phyloP scores from a whole-genome alignment of 2,797 vertebrate species.

The Thalassophryne amazonica region DNA sequence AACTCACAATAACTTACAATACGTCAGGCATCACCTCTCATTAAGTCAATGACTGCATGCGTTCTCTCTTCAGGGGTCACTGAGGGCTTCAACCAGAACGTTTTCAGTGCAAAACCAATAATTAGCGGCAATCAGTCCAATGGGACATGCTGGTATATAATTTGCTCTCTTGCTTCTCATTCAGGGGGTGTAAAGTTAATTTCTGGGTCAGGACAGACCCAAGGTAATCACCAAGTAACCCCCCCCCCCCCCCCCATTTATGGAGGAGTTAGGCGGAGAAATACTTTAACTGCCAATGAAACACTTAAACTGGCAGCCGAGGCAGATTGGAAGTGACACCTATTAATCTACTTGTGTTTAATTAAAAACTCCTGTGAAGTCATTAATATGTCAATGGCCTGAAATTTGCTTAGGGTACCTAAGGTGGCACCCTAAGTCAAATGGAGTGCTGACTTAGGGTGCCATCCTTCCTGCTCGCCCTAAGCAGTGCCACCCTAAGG shows the following conservation, averaged over 20 bases:
- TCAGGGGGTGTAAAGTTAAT: not conserved
- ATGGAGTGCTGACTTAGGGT: no score
- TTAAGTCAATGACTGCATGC: not conserved
- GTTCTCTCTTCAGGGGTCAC: not conserved
- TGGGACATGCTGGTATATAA: not conserved
- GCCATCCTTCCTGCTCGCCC: no score
- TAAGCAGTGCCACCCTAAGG: no score
- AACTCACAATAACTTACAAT: not conserved
- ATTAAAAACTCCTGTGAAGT: not conserved
- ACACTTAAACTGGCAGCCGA: conserved; percentile 11
- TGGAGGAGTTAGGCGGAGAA: conserved; percentile 6
- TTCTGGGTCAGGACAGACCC: conserved; percentile 14
- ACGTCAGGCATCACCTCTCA: not conserved
- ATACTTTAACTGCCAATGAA: conserved; percentile 27
- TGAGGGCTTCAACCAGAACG: conserved; percentile 5
- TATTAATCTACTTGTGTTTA: not conserved
- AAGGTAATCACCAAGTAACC: conserved; percentile 34
- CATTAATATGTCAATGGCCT: no score
- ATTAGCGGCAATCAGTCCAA: conserved; percentile 4
- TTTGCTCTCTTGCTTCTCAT: not conserved
- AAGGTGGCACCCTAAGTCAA: no score
- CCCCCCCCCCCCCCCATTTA: conserved; percentile 19
- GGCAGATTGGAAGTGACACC: conserved; percentile 8
- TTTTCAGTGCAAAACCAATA: conserved; percentile 19
- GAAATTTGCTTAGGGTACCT: no score